Evolutionary conservation across 2,797 vertebrate genomes (phyloP).

Genomic region (Notolepis coatsorum): DNA sequence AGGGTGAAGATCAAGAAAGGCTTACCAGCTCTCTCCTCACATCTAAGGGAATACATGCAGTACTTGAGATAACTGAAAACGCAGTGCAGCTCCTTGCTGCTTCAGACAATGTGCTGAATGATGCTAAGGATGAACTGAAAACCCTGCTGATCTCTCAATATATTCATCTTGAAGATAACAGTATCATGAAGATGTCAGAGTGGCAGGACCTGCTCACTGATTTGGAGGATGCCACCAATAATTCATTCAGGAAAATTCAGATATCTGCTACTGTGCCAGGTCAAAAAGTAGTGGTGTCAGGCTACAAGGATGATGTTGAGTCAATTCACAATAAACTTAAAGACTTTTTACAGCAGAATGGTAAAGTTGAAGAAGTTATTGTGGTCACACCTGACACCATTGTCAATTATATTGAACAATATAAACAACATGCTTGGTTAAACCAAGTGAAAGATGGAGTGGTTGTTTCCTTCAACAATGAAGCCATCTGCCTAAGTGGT

Average conservation of each 20-base stretch:
- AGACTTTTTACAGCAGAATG: slow-evolving; percentile 79
- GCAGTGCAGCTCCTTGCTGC: slow-evolving; percentile 71
- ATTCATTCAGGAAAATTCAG: slow-evolving; percentile 44
- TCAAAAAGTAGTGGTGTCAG: slow-evolving; percentile 78
- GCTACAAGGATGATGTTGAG: slow-evolving; percentile 67
- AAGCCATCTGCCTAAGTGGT: slow-evolving; percentile 80
- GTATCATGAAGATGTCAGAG: slow-evolving; percentile 61
- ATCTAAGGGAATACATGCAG: slow-evolving; percentile 72
- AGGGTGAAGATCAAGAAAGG: slow-evolving; percentile 59
- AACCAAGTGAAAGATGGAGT: slow-evolving; percentile 54
- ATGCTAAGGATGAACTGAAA: slow-evolving; percentile 78
- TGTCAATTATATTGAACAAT: slow-evolving; percentile 75
- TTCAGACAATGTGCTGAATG: slow-evolving; percentile 61
- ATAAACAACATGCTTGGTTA: slow-evolving; percentile 42
- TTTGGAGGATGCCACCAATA: slow-evolving; percentile 56
- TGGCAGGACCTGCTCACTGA: slow-evolving; percentile 75
- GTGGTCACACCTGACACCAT: slow-evolving; percentile 46
- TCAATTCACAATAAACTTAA: slow-evolving; percentile 58
- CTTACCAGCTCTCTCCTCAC: slow-evolving; percentile 77
- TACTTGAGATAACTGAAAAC: slow-evolving; percentile 68
- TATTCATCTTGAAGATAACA: slow-evolving; percentile 72
- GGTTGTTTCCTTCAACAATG: slow-evolving; percentile 66
- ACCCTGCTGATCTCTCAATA: slow-evolving; percentile 56
- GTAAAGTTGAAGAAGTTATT: slow-evolving; percentile 65
- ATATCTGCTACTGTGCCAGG: slow-evolving; percentile 7